Percentiles rank a stretch among this genome's conserved stretches.
phyloP scores from a whole-genome alignment of 2,797 vertebrate genomes.

The Helarctos malayanus region DNA sequence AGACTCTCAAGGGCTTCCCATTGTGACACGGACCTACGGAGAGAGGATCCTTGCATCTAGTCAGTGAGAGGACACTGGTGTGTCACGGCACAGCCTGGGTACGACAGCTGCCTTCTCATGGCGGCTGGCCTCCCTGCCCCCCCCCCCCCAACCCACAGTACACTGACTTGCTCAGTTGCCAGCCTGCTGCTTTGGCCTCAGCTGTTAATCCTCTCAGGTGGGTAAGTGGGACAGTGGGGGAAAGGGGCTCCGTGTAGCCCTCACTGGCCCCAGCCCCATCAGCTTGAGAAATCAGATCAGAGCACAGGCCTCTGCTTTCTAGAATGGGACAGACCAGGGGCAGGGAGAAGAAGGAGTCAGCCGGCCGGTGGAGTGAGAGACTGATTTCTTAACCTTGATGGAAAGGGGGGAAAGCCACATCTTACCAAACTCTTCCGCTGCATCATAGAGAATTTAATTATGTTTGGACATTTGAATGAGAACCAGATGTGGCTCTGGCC shows the following conservation, averaged over 20 bases:
- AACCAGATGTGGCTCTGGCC: constrained; percentile 91
- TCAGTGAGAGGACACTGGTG: neutral
- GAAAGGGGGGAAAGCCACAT: constrained; percentile 89
- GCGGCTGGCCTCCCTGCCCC: accelerated
- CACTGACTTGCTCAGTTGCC: neutral
- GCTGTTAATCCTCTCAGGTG: constrained; percentile 13
- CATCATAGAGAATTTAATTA: constrained; percentile 91
- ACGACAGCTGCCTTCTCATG: neutral
- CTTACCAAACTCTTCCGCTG: constrained; percentile 91
- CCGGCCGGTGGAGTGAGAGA: constrained; percentile 66
- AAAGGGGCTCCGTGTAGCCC: neutral
- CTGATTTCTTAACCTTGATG: constrained; percentile 89
- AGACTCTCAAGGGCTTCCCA: neutral
- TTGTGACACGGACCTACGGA: neutral
- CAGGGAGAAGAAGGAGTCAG: neutral
- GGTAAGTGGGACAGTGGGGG: neutral
- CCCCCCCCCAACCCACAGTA: accelerated
- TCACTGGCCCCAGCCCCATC: neutral
- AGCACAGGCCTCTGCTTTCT: neutral
- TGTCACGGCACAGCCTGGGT: neutral
- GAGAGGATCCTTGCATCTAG: neutral
- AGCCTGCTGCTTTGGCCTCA: neutral
- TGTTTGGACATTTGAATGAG: constrained; percentile 91
- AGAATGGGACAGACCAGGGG: neutral
- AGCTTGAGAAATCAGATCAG: neutral